Conservation (phyloP, 35 echinoderm and acorn worm genomes). For the Nesometra sesokonis region DNA sequence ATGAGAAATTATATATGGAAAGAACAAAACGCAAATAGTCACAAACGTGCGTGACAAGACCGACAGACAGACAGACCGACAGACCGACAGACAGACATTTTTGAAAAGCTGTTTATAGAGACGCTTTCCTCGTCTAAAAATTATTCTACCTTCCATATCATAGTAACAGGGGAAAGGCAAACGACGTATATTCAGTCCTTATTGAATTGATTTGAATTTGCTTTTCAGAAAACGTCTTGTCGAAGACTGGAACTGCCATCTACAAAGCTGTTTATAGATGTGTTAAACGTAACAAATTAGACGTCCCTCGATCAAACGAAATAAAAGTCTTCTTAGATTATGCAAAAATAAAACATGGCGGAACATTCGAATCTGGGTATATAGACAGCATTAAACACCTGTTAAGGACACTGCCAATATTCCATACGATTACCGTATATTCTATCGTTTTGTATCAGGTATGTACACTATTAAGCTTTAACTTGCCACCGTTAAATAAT, state of each 20-base stretch:
- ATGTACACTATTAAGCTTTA: too few species aligned
- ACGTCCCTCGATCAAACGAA: neutral
- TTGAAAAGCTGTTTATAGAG: too few species aligned
- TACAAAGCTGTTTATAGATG: neutral
- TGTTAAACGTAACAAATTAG: neutral
- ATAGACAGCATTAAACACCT: neutral
- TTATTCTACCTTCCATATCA: too few species aligned
- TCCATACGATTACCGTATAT: neutral
- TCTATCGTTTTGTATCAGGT: neutral
- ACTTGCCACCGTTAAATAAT: too few species aligned
- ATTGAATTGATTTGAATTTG: neutral
- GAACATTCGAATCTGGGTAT: neutral
- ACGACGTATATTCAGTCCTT: too few species aligned
- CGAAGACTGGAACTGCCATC: neutral
- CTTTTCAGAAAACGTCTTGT: neutral
- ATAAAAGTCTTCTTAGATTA: neutral
- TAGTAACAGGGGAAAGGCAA: too few species aligned
- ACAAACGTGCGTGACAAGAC: too few species aligned
- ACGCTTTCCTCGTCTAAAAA: too few species aligned
- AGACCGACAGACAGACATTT: too few species aligned
- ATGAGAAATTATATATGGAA: too few species aligned
- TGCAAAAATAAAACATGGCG: neutral
- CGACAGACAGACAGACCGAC: too few species aligned
- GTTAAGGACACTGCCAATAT: neutral
- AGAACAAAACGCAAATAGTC: too few species aligned